Conservation (phyloP, 2,113 vertebrate genomes). For the Eptesicus fuscus region DNA sequence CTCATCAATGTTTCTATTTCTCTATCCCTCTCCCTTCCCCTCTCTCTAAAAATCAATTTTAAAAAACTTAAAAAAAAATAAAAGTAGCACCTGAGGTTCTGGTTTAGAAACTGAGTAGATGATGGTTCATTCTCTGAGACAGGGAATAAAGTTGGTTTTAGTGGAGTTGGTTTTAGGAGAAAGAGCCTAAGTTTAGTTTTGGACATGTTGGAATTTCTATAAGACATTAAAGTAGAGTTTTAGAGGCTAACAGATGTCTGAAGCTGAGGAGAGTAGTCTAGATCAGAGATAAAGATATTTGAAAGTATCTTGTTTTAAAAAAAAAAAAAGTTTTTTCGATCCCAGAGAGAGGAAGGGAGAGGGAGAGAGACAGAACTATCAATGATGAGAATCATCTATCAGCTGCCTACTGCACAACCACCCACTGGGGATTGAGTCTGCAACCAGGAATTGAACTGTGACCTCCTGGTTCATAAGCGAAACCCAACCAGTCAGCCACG, state of each 20-base stretch:
- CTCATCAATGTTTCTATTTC: no score
- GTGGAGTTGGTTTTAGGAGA: background rate
- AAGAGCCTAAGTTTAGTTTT: constrained; percentile 26
- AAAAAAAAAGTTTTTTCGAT: no score
- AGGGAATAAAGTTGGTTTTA: constrained; percentile 1
- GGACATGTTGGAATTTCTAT: background rate
- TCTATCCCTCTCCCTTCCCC: no score
- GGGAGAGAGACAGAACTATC: no score
- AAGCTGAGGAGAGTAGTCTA: background rate
- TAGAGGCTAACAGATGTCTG: background rate
- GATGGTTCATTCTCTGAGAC: background rate
- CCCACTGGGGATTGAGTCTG: no score
- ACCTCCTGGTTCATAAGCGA: no score
- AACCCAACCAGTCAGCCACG: no score
- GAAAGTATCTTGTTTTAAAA: background rate
- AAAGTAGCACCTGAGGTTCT: background rate
- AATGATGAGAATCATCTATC: no score
- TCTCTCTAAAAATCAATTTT: no score
- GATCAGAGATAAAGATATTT: constrained; percentile 1
- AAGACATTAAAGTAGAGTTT: background rate
- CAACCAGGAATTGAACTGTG: no score
- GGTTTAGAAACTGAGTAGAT: background rate
- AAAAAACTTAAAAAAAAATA: background rate
- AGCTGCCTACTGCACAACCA: no score
- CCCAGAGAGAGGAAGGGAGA: no score